These are phyloP conservation scores for Heterochromis multidens DNA, from an alignment of 2,113 vertebrate species.

Conservation along the genomic window DNA sequence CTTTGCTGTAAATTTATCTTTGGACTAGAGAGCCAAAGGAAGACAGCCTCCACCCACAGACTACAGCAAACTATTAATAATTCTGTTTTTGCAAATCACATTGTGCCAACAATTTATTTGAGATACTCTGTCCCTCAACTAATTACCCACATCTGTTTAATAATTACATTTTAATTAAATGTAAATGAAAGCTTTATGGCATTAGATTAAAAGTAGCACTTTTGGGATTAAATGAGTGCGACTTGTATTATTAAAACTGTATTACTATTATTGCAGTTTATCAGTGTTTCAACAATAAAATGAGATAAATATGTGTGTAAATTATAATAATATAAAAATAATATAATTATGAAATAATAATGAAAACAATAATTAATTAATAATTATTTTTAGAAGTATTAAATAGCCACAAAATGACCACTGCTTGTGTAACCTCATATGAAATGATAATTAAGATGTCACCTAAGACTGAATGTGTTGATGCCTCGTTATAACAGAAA, in stretches of 20 bases:
- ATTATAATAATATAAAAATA: rapidly evolving
- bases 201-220: rapidly evolving
- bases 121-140: background rate
- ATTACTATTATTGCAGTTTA: background rate
- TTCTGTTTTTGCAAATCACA: background rate
- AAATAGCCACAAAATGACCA: background rate
- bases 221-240: background rate
- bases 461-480: rapidly evolving
- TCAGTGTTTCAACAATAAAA: background rate
- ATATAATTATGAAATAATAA: background rate
- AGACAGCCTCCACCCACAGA: background rate
- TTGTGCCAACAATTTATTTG: no score
- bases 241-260: background rate
- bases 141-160: rapidly evolving
- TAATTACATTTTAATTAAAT: background rate
- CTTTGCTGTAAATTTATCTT: background rate
- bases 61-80: background rate
- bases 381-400: background rate
- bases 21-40: background rate
- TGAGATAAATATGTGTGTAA: rapidly evolving
- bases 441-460: background rate
- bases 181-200: background rate
- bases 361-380: background rate
- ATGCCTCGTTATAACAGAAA: background rate
- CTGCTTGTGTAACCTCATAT: rapidly evolving